A percentile compares a stretch with the other conserved stretches of the same genome.
Evolutionary conservation across 2,888 invertebrate species (phyloP).

Genomic region (Rotaria sp.): DNA sequence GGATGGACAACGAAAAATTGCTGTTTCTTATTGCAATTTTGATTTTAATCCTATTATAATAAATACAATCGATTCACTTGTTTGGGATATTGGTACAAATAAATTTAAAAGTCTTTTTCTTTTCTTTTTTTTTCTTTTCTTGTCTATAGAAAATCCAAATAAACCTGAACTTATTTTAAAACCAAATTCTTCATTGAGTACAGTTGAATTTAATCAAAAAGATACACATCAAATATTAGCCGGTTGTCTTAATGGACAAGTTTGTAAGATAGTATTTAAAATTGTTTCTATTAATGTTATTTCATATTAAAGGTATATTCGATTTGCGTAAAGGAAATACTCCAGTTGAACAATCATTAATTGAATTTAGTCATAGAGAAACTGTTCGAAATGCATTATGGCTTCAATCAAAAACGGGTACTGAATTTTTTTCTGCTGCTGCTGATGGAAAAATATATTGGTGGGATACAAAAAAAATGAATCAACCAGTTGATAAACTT

Average conservation of each 20-base stretch:
- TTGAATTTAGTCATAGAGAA: constrained; percentile 59
- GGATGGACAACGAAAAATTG: constrained; percentile 71
- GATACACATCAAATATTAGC: constrained; percentile 61
- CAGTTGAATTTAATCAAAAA: constrained; percentile 77
- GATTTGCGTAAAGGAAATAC: constrained; percentile 68
- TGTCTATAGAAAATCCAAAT: constrained; percentile 71
- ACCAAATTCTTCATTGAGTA: constrained; percentile 69
- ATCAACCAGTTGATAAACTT: constrained; percentile 66
- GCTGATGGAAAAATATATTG: constrained; percentile 55
- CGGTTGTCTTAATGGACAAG: constrained; percentile 58
- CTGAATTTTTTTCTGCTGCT: not conserved
- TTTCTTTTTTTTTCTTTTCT: not conserved
- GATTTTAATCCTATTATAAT: constrained; percentile 65
- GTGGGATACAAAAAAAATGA: constrained; percentile 66
- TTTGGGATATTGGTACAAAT: constrained; percentile 78
- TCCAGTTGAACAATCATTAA: constrained; percentile 69
- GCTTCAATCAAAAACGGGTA: constrained; percentile 14
- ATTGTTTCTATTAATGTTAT: not conserved
- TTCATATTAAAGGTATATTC: constrained; percentile 44
- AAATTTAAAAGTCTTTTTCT: too few species aligned
- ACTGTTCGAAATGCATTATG: constrained; percentile 13
- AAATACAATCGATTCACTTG: constrained; percentile 69
- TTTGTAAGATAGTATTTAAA: constrained; percentile 47
- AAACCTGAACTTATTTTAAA: constrained; percentile 70
- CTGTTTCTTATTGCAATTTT: constrained; percentile 75